Conservation (phyloP, 1,140 invertebrate species). For the Cydia strobilella region DNA sequence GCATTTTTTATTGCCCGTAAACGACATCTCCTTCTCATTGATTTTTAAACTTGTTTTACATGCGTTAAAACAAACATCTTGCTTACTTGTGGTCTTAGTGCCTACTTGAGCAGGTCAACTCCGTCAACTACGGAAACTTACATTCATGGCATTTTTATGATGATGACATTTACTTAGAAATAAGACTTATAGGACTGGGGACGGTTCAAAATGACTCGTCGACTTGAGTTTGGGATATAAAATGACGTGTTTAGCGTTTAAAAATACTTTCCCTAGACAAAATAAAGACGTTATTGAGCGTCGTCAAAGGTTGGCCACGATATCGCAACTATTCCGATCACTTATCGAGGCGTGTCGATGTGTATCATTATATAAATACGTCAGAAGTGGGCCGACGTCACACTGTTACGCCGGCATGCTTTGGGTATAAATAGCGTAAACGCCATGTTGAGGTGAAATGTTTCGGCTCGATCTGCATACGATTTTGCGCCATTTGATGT, state of each 20-base stretch:
- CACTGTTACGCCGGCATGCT: neutral
- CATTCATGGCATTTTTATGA: too few species aligned
- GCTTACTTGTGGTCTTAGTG: neutral
- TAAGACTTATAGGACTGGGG: too few species aligned
- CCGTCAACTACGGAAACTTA: too few species aligned
- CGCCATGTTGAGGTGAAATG: neutral
- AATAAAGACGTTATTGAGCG: neutral
- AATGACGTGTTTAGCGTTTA: neutral
- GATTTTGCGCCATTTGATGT: too few species aligned
- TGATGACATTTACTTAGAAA: too few species aligned
- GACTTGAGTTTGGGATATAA: neutral
- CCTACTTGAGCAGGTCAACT: too few species aligned
- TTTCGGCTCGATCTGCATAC: neutral
- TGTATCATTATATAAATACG: constrained; percentile 29
- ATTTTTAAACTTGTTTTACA: constrained; percentile 12
- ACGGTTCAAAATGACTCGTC: too few species aligned
- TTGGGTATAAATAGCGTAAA: neutral
- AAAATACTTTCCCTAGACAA: neutral
- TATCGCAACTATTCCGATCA: constrained; percentile 5
- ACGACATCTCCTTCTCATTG: neutral
- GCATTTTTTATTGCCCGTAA: constrained; percentile 17
- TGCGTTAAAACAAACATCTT: neutral
- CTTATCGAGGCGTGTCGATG: constrained; percentile 5
- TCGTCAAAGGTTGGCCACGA: neutral
- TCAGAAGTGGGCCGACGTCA: constrained; percentile 25